Base-by-base conservation (phyloP, 2,113 vertebrate species). In the Dascyllus trimaculatus region DNA sequence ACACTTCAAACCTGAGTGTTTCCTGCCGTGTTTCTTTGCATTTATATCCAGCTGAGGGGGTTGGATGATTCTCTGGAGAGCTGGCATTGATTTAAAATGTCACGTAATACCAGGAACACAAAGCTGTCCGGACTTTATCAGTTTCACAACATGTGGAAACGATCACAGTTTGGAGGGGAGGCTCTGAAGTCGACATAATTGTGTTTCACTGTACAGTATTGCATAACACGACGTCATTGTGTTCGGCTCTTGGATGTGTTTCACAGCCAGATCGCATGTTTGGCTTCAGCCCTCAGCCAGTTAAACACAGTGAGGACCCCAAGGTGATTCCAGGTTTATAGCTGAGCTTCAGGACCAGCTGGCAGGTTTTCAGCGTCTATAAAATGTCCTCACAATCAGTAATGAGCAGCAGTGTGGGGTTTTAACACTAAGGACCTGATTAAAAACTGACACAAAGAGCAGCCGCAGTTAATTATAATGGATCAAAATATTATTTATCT, bases 241-340 rank as follows among this genome's bases (percentile, higher is more conserved):
- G 32, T 35, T 35, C 32, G 1, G 2, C 32, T 35, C 8, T 35
- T 35, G 32, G 32, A 35, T 10, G 7, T 35, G 32, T 35, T 35
- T 35, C 9, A 7, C 32, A 35, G 32, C 32, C 46, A 62, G 51
- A 52, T 35, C 38, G 45, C 32, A 35, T 7, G 32, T 35, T 35
- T 35, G 32, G 32, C 32, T 35, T 35, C 9, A 25, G 0, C 60
- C 2, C 60, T 5, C 61, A 13, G 43, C 1, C 0, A 18, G 0
- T 29, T 48, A 14, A 63, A 48, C 26, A 22, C 21, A 14, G 4
- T n/a, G 19, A 35, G 8, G 48, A 49, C 10, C n/a, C 19, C 48
- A 6, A 25, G 22, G 10, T 54, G 22, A 54, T 24, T 54, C 14
- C 15, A 15, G 52, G 22, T 54, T 45, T 29, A 43, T 43, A 2